phyloP scores from a whole-genome alignment of 2,797 vertebrate species.

The Pteropus rufus region DNA sequence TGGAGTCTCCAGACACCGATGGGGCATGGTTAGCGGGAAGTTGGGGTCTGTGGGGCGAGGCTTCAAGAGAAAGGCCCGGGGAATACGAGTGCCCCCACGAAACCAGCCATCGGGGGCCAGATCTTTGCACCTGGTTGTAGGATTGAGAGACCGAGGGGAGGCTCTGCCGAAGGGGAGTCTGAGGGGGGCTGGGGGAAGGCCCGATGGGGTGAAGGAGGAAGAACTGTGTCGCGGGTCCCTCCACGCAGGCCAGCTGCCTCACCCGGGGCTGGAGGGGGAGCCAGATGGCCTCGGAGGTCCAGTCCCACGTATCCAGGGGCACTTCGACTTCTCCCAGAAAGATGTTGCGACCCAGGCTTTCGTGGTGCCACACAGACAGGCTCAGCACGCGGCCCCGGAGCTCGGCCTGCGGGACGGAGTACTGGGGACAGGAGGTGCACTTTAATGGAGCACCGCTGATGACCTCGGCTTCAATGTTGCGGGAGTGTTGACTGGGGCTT shows the following conservation, averaged over 20 bases:
- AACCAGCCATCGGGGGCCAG: neutral
- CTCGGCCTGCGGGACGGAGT: constrained; percentile 89
- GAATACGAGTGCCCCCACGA: neutral
- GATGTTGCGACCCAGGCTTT: constrained; percentile 90
- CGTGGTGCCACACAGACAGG: constrained; percentile 95
- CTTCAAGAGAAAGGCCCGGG: neutral
- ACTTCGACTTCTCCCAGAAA: constrained; percentile 96
- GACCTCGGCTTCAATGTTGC: neutral
- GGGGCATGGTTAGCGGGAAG: neutral
- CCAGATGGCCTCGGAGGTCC: constrained; percentile 89
- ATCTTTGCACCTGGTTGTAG: no score
- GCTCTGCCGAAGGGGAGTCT: neutral
- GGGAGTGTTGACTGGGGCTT: neutral
- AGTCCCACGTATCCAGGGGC: constrained; percentile 89
- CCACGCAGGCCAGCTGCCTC: constrained; percentile 46
- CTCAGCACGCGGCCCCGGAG: constrained; percentile 91
- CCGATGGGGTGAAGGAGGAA: neutral
- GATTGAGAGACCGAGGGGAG: fast-evolving
- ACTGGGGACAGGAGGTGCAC: constrained; percentile 80
- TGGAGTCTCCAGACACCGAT: neutral
- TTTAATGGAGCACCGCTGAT: neutral
- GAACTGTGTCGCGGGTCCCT: fast-evolving
- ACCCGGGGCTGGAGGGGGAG: constrained; percentile 92
- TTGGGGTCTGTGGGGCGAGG: neutral
- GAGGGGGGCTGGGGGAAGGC: fast-evolving